Base-by-base conservation (phyloP, 1,140 invertebrate species). In the Adoxophyes honmai region DNA sequence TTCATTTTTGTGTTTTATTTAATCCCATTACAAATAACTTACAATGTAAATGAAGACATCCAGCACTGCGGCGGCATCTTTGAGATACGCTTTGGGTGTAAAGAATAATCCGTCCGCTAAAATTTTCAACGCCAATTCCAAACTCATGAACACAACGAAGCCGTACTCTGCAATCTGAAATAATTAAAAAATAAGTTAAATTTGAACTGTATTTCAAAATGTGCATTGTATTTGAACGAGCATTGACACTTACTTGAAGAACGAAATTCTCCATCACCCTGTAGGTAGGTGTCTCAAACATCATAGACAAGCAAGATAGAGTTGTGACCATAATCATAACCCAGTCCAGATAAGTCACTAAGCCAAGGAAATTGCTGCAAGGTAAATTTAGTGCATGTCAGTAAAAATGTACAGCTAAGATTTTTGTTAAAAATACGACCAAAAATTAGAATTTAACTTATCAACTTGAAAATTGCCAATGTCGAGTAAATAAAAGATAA, bases 261-360 rank as follows among this genome's bases (percentile, higher is more conserved):
- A 93, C 93, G 7, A 94, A 94, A 58, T 95, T 93, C 73, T 96
- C 94, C 95, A 96, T 96, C 6, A 97, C 94, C 57, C 98, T 92
- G 76, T 95, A 94, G 6, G 92, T 92, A 0, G 98, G 97, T 0
- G 96, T 99, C 90, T 99, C 99, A 78, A 99, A 98, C 95, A 99
- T 98, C 98, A 99, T 99, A 0, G 98, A 99, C 55, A 98, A 93
- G 78, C 98, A 99, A 0, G 98, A 99, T 0, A 99, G 85, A 0
- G 98, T 98, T 0, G 99, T 99, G 8, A 99, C 95, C 73, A 97
- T 94, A 63, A 99, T 99, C 98, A 99, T 99, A 0, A 99, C 94
- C 99, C 99, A 99, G 83, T 99, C 99, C 70, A 99, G 89, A 82
- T 99, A 99, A 0, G 98, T 99, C 4, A 99, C 98, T 15, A 99